These are phyloP conservation scores for Rosalia funebris DNA, from an alignment of 2,888 invertebrate genomes.

Conservation along the genomic window DNA sequence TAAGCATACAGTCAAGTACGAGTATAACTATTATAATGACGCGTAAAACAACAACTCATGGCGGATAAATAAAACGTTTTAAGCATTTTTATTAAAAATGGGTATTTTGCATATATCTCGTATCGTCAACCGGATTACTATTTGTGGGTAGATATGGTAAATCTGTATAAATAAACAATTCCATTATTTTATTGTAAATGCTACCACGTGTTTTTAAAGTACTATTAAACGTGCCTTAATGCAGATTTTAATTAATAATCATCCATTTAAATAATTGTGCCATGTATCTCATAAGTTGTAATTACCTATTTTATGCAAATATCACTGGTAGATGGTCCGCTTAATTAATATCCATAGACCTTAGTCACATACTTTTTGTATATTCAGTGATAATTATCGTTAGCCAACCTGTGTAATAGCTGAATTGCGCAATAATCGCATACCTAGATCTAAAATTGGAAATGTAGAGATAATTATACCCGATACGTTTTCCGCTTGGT, in stretches of 20 bases:
- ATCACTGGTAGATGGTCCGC: background rate
- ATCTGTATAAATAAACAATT: slow-evolving; percentile 26
- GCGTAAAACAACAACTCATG: no score
- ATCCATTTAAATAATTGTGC: slow-evolving; percentile 18
- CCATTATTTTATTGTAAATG: slow-evolving; percentile 26
- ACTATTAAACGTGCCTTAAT: slow-evolving; percentile 31
- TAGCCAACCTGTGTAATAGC: slow-evolving; percentile 1
- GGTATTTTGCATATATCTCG: slow-evolving; percentile 2
- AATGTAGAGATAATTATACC: background rate
- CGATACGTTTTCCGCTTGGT: slow-evolving; percentile 13
- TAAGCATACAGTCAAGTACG: background rate
- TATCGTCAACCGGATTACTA: slow-evolving; percentile 9
- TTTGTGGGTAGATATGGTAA: background rate
- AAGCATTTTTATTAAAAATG: slow-evolving; percentile 13
- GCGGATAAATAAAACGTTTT: slow-evolving; percentile 1
- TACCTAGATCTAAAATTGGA: slow-evolving; percentile 2
- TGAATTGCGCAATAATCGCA: slow-evolving; percentile 7
- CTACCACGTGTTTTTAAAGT: slow-evolving; percentile 24
- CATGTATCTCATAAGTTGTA: slow-evolving; percentile 9
- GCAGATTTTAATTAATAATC: slow-evolving; percentile 25
- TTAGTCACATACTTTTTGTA: slow-evolving; percentile 2
- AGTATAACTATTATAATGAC: no score
- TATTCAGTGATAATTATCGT: background rate
- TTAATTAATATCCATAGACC: slow-evolving; percentile 9
- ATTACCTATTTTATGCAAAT: slow-evolving; percentile 18